Base-by-base conservation (phyloP, 2,113 vertebrate genomes). In the Bufo bufo region DNA sequence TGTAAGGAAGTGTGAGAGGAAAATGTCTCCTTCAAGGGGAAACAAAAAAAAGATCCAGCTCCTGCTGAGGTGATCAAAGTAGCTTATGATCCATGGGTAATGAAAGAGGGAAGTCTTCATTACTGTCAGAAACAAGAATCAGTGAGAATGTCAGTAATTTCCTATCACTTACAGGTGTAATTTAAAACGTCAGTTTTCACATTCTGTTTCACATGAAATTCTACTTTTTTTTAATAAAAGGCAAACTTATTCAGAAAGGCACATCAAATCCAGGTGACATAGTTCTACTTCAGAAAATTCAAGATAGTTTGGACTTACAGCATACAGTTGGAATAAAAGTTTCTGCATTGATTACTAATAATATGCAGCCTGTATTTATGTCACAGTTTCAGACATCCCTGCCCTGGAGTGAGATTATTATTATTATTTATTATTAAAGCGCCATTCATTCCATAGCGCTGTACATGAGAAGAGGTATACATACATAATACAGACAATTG, bases 71-170 rank as follows among this genome's bases (percentile, higher is more conserved):
- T 75, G 72, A 75, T 75, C 72, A 75, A 75, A 75, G 72, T 17
- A 50, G 45, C 47, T 50, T 75, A 9, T 75, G 72, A 75, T 75
- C 72, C 72, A 75, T 75, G 72, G 47, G 47, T 75, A 75, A 75
- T 75, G 47, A 75, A 75, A 75, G 72, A 75, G 17, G 72, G 72
- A 75, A 49, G 45, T 50, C 47, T 47, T 75, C 72, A 75, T 75
- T 75, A 75, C 72, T 75, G 72, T 75, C 72, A 75, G 72, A 75
- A 75, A 50, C 72, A 75, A 49, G 72, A 19, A 75, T 75, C 72
- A 75, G 72, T 75, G 72, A 75, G 4, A 19, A 14, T 20, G 16
- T 50, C 72, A 50, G 45, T 75, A 75, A 75, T 75, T 75, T 75
- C 72, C 45, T 20, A 75, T 75, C 45, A 75, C 72, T 50, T 75